phyloP scores from a whole-genome alignment of 2,888 invertebrate genomes.

The Siphlonurus alternatus region DNA sequence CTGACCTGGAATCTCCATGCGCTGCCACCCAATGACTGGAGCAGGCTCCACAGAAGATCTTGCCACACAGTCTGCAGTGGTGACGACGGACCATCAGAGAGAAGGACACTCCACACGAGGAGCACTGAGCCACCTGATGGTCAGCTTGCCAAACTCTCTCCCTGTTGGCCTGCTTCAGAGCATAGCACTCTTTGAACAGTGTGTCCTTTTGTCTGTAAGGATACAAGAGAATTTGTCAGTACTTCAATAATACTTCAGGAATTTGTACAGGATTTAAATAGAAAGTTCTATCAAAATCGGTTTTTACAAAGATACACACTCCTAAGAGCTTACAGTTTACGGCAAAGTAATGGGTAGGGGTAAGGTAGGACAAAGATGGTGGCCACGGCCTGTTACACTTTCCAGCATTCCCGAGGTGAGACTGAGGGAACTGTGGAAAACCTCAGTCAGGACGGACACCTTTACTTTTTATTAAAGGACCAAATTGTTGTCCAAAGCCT shows the following conservation, averaged over 20 bases:
- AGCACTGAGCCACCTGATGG: constrained; percentile 11
- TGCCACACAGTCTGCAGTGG: constrained; percentile 8
- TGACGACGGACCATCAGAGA: constrained; percentile 8
- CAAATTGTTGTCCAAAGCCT: too few relatives aligned
- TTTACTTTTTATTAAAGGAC: too few relatives aligned
- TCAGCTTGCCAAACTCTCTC: constrained; percentile 3
- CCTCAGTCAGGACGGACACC: too few relatives aligned
- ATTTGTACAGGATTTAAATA: neutral
- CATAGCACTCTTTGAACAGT: constrained; percentile 1
- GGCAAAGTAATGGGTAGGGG: too few relatives aligned
- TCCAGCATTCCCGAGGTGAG: too few relatives aligned
- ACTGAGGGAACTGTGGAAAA: too few relatives aligned
- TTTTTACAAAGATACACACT: too few relatives aligned
- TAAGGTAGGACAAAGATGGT: too few relatives aligned
- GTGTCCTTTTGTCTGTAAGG: neutral
- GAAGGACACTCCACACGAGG: constrained; percentile 9
- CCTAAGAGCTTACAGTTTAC: too few relatives aligned
- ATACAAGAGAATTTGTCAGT: neutral
- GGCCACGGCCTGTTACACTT: too few relatives aligned
- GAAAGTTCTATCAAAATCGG: too few relatives aligned
- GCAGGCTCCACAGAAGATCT: constrained; percentile 10
- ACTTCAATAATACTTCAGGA: neutral
- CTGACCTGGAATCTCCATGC: neutral
- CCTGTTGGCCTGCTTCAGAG: neutral
- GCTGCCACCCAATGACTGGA: constrained; percentile 10